Conservation (phyloP, 1,140 invertebrate genomes). For the Lepidurus apus region DNA sequence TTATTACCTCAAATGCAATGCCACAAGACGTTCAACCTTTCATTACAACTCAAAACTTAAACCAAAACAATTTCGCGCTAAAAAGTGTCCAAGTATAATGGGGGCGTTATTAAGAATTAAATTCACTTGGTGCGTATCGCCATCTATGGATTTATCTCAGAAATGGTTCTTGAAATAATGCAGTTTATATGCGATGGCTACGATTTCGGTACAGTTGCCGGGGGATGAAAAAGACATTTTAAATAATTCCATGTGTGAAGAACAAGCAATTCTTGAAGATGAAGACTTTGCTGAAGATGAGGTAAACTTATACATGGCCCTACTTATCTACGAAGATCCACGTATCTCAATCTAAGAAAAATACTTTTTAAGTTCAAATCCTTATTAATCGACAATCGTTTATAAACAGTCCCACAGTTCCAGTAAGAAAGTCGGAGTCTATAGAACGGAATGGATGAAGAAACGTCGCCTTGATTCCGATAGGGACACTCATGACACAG, state of each 20-base stretch:
- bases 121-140: no score
- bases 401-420: conserved; percentile 30
- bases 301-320: background rate
- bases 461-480: conserved; percentile 57
- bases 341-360: background rate
- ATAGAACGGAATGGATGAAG: conserved; percentile 75
- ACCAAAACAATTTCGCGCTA: no score
- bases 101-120: no score
- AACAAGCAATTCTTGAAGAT: background rate
- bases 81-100: no score
- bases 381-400: background rate
- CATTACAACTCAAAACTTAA: no score
- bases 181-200: background rate
- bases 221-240: background rate
- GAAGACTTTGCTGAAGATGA: background rate
- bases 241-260: background rate
- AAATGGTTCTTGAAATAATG: no score
- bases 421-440: conserved; percentile 71
- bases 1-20: no score
- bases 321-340: background rate
- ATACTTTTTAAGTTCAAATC: background rate
- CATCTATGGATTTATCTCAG: no score
- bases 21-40: no score
- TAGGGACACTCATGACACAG: conserved; percentile 45
- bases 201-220: background rate